Conservation (phyloP, 2,888 invertebrate species). For the Apodemia hepburni region DNA sequence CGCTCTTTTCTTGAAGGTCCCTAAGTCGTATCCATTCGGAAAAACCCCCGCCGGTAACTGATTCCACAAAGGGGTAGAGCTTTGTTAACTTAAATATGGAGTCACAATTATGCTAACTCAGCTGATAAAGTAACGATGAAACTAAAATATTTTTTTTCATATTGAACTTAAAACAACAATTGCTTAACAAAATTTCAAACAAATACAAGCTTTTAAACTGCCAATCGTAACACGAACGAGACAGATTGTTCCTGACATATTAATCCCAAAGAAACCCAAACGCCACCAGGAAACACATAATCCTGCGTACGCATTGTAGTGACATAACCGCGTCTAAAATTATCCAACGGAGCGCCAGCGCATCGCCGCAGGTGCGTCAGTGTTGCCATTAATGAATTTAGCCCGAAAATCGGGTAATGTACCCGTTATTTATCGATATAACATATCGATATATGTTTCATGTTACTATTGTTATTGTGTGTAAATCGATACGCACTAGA, state of each 20-base stretch:
- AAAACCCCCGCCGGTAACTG: no score
- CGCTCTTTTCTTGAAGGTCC: no score
- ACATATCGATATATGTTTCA: no score
- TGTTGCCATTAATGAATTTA: slow-evolving; percentile 53
- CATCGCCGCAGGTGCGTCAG: slow-evolving; percentile 65
- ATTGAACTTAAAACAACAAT: neutral
- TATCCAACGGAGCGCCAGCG: slow-evolving; percentile 61
- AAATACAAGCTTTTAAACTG: neutral
- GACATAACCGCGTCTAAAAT: slow-evolving; percentile 71
- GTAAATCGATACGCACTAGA: neutral
- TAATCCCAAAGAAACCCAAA: slow-evolving; percentile 19
- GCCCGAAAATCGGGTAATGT: slow-evolving; percentile 43
- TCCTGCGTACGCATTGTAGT: slow-evolving; percentile 35
- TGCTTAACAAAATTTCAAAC: neutral
- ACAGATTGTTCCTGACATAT: slow-evolving; percentile 13
- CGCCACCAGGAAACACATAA: slow-evolving; percentile 33
- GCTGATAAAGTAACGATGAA: no score
- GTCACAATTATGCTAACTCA: no score
- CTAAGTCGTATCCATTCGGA: no score
- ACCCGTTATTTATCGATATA: slow-evolving; percentile 29
- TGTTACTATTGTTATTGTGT: no score
- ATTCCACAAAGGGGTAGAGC: no score
- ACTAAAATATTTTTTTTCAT: no score
- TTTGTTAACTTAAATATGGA: no score
- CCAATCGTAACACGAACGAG: neutral